Evolutionary conservation across 2,888 invertebrate genomes (phyloP), one percentile per base, ranked within the genome.

Genomic region (Agonopterix heracliana): DNA sequence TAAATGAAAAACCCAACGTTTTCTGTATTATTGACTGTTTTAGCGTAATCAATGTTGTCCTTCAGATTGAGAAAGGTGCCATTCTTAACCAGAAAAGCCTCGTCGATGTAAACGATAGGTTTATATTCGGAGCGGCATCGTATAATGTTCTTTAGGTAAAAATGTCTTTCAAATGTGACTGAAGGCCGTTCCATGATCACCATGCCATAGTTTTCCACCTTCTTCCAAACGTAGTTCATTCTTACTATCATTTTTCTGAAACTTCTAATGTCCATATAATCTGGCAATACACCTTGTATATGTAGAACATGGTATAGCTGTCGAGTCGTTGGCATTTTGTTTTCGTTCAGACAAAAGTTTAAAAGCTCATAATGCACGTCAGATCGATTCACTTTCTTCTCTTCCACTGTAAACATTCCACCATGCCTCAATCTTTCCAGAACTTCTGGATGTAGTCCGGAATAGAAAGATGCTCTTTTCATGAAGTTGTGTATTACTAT

Each of bases 181-280:
- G 45, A 11, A 0, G 77, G 77, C 9, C 61, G 65, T 48, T 80
- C 79, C 1, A 71, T 56, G 2, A 78, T 56, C 0, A 67, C 65
- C n/a, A 56, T 56, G 2, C 11, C 8, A 0, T 49, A 35, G 7
- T 26, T 42, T 2, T 12, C 8, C 3, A 65, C 38, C 9, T 55
- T 58, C 43, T 65, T 60, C 74, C 72, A 75, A 9, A 68, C 53
- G 45, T 70, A 78, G 1, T 62, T 72, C 52, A 68, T 57, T 51
- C 66, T 66, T 0, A 58, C 41, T 0, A 78, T 59, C 4, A 61
- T 48, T 50, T 63, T 71, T 38, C 69, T 59, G 12, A 78, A 75
- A 0, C 34, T 48, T 0, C 50, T 53, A 8, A 74, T 66, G 13
- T 74, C 69, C 26, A 71, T 60, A 10, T 68, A 57, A 1, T 34